These are phyloP conservation scores for Ceratina australensis DNA, from an alignment of 1,140 invertebrate species.

Conservation along the genomic window DNA sequence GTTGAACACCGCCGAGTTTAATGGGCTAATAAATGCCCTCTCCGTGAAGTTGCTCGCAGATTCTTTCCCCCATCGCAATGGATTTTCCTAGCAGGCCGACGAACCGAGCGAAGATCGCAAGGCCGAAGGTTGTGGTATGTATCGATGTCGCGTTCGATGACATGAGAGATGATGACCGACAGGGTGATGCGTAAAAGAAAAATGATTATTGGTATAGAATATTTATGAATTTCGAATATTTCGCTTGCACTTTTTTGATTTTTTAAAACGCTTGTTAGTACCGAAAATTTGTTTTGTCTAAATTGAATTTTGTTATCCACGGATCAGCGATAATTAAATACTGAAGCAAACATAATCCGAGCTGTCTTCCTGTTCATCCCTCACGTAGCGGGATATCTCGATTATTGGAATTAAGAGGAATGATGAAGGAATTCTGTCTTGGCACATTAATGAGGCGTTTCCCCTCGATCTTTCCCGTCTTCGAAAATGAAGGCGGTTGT, in stretches of 20 bases:
- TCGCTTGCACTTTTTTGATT: no score
- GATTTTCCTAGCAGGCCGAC: neutral
- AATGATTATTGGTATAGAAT: no score
- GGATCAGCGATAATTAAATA: no score
- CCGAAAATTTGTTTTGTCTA: no score
- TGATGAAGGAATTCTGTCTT: neutral
- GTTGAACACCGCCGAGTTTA: neutral
- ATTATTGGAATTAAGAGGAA: constrained; percentile 14
- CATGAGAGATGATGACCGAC: neutral
- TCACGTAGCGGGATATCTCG: neutral
- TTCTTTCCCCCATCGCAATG: neutral
- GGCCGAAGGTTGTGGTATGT: neutral
- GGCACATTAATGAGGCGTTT: constrained; percentile 4
- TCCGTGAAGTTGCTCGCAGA: neutral
- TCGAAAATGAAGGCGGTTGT: neutral
- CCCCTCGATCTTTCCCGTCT: neutral
- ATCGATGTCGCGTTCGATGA: neutral
- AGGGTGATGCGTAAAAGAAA: no score
- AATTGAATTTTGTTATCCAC: no score
- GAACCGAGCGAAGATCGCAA: neutral
- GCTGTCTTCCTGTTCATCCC: no score
- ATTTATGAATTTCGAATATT: no score
- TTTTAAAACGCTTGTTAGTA: no score
- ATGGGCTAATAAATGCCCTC: constrained; percentile 15
- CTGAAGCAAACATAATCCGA: no score